These are phyloP conservation scores for Colossoma macropomum DNA, from an alignment of 2,113 vertebrate species.

Conservation along the genomic window DNA sequence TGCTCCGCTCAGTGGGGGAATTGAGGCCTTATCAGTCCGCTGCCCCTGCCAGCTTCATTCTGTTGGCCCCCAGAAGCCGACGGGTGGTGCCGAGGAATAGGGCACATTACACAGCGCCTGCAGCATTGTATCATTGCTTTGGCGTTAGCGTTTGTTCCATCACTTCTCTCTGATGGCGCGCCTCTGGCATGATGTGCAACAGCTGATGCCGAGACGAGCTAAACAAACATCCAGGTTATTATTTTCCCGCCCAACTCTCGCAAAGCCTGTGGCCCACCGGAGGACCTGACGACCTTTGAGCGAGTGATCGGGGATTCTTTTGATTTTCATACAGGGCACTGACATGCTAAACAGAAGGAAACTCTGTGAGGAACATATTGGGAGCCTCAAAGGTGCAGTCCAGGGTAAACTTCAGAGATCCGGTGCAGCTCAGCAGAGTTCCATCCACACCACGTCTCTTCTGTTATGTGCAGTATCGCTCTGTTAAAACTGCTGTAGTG, in stretches of 20 bases:
- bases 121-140: constrained; percentile 24
- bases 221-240: constrained; percentile 44
- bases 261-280: neutral
- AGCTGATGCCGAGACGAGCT: constrained; percentile 32
- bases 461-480: too few species aligned
- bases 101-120: constrained; percentile 37
- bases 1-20: neutral
- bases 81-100: constrained; percentile 20
- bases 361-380: constrained; percentile 22
- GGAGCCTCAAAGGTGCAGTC: neutral
- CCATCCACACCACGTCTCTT: too few species aligned
- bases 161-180: neutral
- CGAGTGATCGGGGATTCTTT: constrained; percentile 20
- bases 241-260: neutral
- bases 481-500: too few species aligned
- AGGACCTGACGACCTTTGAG: constrained; percentile 23
- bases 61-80: constrained; percentile 1
- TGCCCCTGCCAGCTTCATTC: constrained; percentile 47
- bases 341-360: constrained; percentile 22
- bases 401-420: constrained; percentile 7
- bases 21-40: constrained; percentile 35
- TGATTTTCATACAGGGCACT: constrained; percentile 14
- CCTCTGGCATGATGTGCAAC: constrained; percentile 41
- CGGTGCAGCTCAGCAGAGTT: too few species aligned
- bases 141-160: constrained; percentile 16